Conservation (phyloP, 2,113 vertebrate genomes). For the Zosterops pallidus region DNA sequence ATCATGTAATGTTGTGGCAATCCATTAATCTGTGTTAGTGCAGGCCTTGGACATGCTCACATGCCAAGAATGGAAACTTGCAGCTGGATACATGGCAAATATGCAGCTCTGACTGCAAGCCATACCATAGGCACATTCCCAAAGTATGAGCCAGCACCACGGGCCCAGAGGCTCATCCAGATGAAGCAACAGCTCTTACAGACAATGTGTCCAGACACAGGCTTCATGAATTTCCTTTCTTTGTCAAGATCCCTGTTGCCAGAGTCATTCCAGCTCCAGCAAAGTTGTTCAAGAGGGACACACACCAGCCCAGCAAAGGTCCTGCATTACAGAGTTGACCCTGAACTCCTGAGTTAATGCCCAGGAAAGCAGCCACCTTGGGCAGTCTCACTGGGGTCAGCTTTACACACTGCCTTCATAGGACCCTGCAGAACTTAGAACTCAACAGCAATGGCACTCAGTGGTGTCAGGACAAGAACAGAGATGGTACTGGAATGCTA, state of each 20-base stretch:
- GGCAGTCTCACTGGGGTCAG: neutral
- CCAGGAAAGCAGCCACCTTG: neutral
- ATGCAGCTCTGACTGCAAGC: neutral
- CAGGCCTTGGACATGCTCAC: neutral
- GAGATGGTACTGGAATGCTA: neutral
- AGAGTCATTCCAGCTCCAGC: neutral
- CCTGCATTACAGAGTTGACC: neutral
- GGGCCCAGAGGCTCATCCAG: neutral
- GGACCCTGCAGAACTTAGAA: neutral
- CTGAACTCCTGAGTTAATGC: neutral
- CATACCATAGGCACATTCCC: neutral
- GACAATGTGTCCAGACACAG: neutral
- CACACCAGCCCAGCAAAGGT: neutral
- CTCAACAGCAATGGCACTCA: neutral
- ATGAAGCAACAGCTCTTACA: neutral
- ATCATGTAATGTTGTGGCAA: neutral
- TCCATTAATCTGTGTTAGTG: neutral
- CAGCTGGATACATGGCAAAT: neutral
- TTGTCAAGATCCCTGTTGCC: neutral
- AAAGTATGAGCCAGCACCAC: neutral
- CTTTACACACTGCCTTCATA: neutral
- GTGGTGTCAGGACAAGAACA: neutral
- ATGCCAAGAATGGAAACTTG: neutral
- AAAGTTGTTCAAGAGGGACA: neutral
- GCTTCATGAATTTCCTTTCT: neutral